Evolutionary conservation across 2,797 vertebrate species (phyloP).

Genomic region (Neoniphon sammara): DNA sequence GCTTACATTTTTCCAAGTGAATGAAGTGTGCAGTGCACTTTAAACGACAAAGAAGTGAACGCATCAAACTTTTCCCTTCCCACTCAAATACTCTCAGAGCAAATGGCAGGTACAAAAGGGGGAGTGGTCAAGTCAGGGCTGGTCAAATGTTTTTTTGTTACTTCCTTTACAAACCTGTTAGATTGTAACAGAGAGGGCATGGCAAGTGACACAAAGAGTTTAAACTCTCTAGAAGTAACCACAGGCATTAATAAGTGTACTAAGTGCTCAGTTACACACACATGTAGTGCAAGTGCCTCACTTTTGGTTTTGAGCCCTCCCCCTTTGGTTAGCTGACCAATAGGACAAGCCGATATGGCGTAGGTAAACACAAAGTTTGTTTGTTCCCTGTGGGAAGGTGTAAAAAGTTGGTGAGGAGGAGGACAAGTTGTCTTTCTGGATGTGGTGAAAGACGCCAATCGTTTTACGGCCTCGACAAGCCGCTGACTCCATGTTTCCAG

Average conservation of each 20-base stretch:
- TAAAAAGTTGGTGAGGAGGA: conserved; percentile 34
- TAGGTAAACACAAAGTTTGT: conserved; percentile 49
- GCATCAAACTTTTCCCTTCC: conserved; percentile 26
- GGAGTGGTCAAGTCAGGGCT: background rate
- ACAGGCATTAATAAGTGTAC: conserved; percentile 20
- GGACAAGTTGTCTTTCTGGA: conserved; percentile 46
- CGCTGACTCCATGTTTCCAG: conserved; percentile 38
- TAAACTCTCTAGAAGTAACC: conserved; percentile 34
- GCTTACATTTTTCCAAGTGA: conserved; percentile 17
- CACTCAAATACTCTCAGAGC: conserved; percentile 11
- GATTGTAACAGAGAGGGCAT: conserved; percentile 5
- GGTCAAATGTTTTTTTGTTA: background rate
- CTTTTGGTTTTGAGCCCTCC: conserved; percentile 71
- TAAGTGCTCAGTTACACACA: conserved; percentile 56
- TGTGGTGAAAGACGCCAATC: conserved; percentile 24
- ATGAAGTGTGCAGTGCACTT: conserved; percentile 28
- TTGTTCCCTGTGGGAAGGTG: conserved; percentile 49
- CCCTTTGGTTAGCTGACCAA: conserved; percentile 41
- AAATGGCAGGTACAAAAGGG: conserved; percentile 6
- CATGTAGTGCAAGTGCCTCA: conserved; percentile 65
- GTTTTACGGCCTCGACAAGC: conserved; percentile 27
- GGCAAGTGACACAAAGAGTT: conserved; percentile 18
- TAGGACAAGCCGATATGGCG: conserved; percentile 24
- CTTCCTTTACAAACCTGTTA: conserved; percentile 7
- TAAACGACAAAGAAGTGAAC: conserved; percentile 51